Evolutionary conservation across 2,888 invertebrate species (phyloP).

Genomic region (Eupithecia pulchellata): DNA sequence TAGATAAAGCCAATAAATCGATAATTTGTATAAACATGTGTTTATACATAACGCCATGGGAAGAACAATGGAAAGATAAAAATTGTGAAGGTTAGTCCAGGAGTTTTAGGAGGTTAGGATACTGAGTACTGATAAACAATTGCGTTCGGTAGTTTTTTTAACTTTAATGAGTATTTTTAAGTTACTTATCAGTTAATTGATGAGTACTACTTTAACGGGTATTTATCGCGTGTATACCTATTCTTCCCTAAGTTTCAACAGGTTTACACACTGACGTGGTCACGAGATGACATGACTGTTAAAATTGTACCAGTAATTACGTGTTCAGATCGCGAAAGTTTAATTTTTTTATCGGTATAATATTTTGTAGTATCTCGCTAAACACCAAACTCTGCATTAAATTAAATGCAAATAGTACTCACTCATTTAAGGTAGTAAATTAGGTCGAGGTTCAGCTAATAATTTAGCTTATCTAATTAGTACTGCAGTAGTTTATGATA

Average conservation of each 20-base stretch:
- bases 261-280: too few species aligned
- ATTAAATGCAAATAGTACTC: neutral
- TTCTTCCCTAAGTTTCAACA: too few species aligned
- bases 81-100: neutral
- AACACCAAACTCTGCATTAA: neutral
- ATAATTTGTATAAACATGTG: neutral
- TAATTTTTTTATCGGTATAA: too few species aligned
- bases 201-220: too few species aligned
- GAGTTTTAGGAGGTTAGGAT: too few species aligned
- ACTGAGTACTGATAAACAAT: neutral
- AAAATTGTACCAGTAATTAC: too few species aligned
- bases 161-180: neutral
- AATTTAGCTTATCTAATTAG: neutral
- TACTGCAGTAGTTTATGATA: neutral
- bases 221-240: too few species aligned
- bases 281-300: too few species aligned
- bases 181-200: neutral
- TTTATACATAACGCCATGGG: neutral
- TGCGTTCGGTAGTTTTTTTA: neutral
- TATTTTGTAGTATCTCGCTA: neutral
- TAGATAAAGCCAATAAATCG: too few species aligned
- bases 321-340: too few species aligned
- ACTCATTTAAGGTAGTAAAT: neutral
- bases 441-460: neutral
- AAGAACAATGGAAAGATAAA: neutral